Conservation (phyloP, 2,113 vertebrate genomes). For the Galbula dea region DNA sequence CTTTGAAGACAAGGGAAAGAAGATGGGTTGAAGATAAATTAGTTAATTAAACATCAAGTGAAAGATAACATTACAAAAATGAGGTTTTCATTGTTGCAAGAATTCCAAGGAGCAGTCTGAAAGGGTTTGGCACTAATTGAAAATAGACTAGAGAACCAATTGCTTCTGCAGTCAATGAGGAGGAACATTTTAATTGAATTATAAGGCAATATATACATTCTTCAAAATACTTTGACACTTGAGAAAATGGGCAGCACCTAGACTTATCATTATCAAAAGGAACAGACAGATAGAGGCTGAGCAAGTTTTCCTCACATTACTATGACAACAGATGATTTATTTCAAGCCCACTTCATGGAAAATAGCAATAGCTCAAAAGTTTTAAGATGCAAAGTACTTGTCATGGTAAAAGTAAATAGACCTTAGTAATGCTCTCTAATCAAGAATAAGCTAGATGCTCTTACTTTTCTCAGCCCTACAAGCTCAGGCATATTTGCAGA, state of each 20-base stretch:
- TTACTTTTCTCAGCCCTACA: background rate
- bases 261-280: background rate
- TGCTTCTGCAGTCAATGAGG: conserved; percentile 36
- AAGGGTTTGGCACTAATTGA: conserved; percentile 35
- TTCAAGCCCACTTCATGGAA: background rate
- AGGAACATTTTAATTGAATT: conserved; percentile 61
- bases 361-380: background rate
- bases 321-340: background rate
- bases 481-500: background rate
- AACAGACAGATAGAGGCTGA: background rate
- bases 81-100: background rate
- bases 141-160: conserved; percentile 45
- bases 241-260: background rate
- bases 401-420: background rate
- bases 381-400: background rate
- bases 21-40: background rate
- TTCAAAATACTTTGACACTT: conserved; percentile 31
- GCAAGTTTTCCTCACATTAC: background rate
- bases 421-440: background rate
- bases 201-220: conserved; percentile 40
- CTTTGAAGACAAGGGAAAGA: background rate
- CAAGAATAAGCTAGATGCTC: background rate
- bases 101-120: conserved; percentile 37
- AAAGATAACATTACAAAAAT: conserved; percentile 43
- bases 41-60: conserved; percentile 21